Evolutionary conservation across 2,888 invertebrate species (phyloP), one percentile per base, ranked within the genome.

Genomic region (Drosophila quasianomalipes): DNA sequence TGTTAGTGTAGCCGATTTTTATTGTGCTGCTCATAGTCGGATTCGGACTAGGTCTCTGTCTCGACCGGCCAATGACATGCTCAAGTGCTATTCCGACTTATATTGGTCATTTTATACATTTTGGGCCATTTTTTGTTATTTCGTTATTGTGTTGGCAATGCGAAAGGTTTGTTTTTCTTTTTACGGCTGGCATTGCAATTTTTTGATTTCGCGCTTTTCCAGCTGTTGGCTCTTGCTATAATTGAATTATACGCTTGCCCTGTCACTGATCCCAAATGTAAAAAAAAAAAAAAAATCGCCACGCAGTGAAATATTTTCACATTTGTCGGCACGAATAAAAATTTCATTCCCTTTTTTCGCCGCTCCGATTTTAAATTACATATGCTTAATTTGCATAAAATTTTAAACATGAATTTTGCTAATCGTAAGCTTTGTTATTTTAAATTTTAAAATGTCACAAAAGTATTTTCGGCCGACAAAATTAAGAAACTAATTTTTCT

Each of bases 221-320:
- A 61, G 64, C 67, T 59, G 67, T 74, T 63, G 33, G 58, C 65
- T 37, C 49, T 59, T 64, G 61, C 68, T 62, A 47, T 79, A 85
- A 85, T 86, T 82, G 81, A 81, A 83, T 85, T 82, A 79, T 77
- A 74, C 78, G 80, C 85, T 83, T 62, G 65, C 35, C 35, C 75
- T 26, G 41, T n/a, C 39, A 37, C 53, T 57, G 58, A 72, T 76
- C 33, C 57, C 59, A 26, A 26, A 37, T 19, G 28, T 28, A 33
- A 44, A 69, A n/a, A 33, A 49, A 57, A 26, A 26, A 22, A 30
- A 44, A 73, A 62, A 69, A 47, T 58, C 51, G 14, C 31, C 64
- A 54, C 61, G 44, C 52, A 51, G 58, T 54, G 53, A 79, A 74
- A 79, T 69, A 72, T 70, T 79, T 79, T 52, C 49, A 39, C 51